These are phyloP conservation scores for Paedocypris sp. DNA, from an alignment of 2,113 vertebrate species.

Conservation along the genomic window DNA sequence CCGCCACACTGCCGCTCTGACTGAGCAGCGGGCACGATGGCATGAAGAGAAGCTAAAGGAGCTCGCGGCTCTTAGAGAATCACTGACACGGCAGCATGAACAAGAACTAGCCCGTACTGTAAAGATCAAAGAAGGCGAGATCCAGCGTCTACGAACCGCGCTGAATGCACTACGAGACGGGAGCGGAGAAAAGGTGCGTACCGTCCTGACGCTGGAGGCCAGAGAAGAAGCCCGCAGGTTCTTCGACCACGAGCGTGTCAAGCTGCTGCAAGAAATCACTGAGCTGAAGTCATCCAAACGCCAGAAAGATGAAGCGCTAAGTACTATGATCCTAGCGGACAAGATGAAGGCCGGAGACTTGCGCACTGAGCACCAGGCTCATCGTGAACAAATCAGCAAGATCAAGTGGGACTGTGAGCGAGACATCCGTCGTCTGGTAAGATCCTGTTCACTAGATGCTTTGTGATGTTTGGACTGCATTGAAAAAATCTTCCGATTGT, in stretches of 20 bases:
- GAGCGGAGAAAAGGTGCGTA: slow-evolving; percentile 91
- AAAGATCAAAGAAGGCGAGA: slow-evolving; percentile 90
- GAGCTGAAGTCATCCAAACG: slow-evolving; percentile 87
- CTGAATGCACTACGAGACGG: slow-evolving; percentile 82
- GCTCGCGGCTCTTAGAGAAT: slow-evolving; percentile 84
- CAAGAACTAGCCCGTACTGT: slow-evolving; percentile 84
- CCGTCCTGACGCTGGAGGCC: slow-evolving; percentile 83
- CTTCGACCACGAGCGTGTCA: slow-evolving; percentile 91
- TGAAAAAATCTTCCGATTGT: neutral
- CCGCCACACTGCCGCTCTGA: slow-evolving; percentile 86
- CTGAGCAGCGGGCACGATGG: slow-evolving; percentile 88
- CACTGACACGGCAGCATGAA: slow-evolving; percentile 88
- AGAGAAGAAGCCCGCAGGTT: slow-evolving; percentile 90
- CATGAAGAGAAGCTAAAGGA: slow-evolving; percentile 98
- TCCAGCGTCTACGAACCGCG: slow-evolving; percentile 83
- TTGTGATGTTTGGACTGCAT: too few species aligned
- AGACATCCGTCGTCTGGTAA: slow-evolving; percentile 87
- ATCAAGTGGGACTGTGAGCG: slow-evolving; percentile 96
- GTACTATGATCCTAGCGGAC: slow-evolving; percentile 88
- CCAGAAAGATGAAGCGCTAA: slow-evolving; percentile 91
- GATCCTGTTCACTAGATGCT: too few species aligned
- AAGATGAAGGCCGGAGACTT: slow-evolving; percentile 96
- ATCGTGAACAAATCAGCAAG: slow-evolving; percentile 94
- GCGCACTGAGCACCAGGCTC: slow-evolving; percentile 88
- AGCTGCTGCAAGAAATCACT: slow-evolving; percentile 85